phyloP scores from a whole-genome alignment of 1,140 invertebrate species.

The Drosophila nannoptera region DNA sequence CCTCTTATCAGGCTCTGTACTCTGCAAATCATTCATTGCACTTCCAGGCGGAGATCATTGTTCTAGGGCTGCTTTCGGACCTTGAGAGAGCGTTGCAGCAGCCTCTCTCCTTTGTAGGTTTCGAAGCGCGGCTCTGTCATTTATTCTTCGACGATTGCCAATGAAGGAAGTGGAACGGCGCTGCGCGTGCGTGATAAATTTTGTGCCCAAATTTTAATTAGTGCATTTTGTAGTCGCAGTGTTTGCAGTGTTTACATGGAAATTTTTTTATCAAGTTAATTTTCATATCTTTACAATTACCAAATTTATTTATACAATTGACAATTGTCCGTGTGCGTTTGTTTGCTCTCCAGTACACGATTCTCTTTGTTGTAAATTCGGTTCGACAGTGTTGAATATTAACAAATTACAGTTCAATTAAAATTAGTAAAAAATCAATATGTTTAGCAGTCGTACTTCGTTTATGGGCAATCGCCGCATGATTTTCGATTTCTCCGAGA shows the following conservation, averaged over 20 bases:
- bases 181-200: conserved; percentile 56
- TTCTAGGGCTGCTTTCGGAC: background rate
- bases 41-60: background rate
- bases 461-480: conserved; percentile 73
- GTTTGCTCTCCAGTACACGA: conserved; percentile 37
- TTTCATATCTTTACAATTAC: conserved; percentile 17
- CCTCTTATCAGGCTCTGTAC: background rate
- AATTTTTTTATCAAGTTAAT: conserved; percentile 39
- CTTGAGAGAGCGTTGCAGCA: background rate
- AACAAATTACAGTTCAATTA: conserved; percentile 18
- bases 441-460: conserved; percentile 67
- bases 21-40: background rate
- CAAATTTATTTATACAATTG: conserved; percentile 47
- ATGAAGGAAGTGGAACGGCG: conserved; percentile 50
- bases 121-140: conserved; percentile 51
- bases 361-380: conserved; percentile 50
- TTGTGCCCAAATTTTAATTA: conserved; percentile 62
- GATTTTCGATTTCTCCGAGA: conserved; percentile 76
- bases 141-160: conserved; percentile 62
- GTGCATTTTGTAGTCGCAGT: conserved; percentile 47
- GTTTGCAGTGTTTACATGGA: conserved; percentile 68
- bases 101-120: background rate
- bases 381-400: conserved; percentile 59
- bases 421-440: conserved; percentile 25
- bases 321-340: conserved; percentile 64